These are phyloP conservation scores for Noctua pronuba DNA, from an alignment of 2,888 invertebrate genomes.

Conservation along the genomic window DNA sequence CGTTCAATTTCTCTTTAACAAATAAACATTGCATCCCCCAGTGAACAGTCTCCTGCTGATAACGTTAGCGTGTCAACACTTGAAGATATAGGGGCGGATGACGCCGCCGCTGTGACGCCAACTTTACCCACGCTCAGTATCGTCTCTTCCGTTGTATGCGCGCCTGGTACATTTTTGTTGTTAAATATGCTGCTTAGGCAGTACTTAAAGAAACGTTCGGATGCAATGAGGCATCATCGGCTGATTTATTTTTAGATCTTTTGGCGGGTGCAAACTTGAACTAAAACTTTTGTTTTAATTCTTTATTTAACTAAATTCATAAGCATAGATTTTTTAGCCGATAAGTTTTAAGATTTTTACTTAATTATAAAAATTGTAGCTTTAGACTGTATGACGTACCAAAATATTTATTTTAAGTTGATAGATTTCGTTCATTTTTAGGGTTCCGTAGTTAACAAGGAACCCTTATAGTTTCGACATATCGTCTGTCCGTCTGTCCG, in stretches of 20 bases:
- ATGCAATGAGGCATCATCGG: neutral
- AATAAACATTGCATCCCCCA: slow-evolving; percentile 69
- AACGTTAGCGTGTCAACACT: slow-evolving; percentile 54
- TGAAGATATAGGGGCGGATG: slow-evolving; percentile 39
- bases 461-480: too few relatives aligned
- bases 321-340: too few relatives aligned
- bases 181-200: slow-evolving; percentile 63
- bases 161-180: slow-evolving; percentile 62
- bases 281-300: neutral
- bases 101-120: slow-evolving; percentile 57
- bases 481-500: too few relatives aligned
- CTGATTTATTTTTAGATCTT: neutral
- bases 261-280: too few relatives aligned
- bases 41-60: slow-evolving; percentile 49
- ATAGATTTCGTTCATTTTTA: too few relatives aligned
- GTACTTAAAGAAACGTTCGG: neutral
- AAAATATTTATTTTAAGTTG: too few relatives aligned
- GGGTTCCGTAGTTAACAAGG: too few relatives aligned
- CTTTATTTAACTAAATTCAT: neutral
- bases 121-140: slow-evolving; percentile 23
- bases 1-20: slow-evolving; percentile 46
- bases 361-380: too few relatives aligned
- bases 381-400: too few relatives aligned
- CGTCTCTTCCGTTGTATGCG: slow-evolving; percentile 40
- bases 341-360: too few relatives aligned